Base-by-base conservation (phyloP, 1,140 invertebrate species). In the Bombus consobrinus region DNA sequence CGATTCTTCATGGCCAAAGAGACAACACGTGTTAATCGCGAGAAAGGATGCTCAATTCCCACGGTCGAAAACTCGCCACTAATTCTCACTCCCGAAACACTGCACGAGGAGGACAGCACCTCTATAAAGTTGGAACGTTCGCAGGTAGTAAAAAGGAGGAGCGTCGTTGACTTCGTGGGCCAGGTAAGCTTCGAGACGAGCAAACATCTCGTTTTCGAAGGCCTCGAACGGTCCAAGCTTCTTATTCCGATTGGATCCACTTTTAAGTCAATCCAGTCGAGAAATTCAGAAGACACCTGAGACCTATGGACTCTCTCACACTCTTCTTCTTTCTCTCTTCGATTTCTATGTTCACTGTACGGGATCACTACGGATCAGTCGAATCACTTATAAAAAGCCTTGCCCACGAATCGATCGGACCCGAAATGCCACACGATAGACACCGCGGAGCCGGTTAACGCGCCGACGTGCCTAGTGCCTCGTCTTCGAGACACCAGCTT, bases 51-150 rank as follows among this genome's bases (percentile, higher is more conserved):
- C 43, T 15, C 25, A n/a, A 18, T 87, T 77, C 87, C 76, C 72
- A 62, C 76, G 64, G n/a, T 73, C 72, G 43, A n/a, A 73, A 84
- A 80, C 78, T 81, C 81, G 71, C 47, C 88, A 89, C 85, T 84
- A 64, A 89, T 89, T 89, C 86, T 89, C 88, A 87, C 86, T 87
- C 72, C 71, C 77, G 81, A 41, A 87, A 71, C 77, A 89, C 81
- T 64, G 77, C 72, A 73, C 87, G 77, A 64, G 47, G 37, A 66
- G 69, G 41, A 74, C 39, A 28, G 15, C 53, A 18, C 47, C 62
- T 81, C 59, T 18, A 37, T 73, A 53, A 74, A 66, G 34, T 34
- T 32, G 57, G 28, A 86, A 77, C 72, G 64, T 28, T 66, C 57
- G 64, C 78, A 72, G 75, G 81, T 84, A 83, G 81, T 57, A 41